Evolutionary conservation across 92 coral and sea anemone species (phyloP).

Genomic region (Plumapathes pennacea): DNA sequence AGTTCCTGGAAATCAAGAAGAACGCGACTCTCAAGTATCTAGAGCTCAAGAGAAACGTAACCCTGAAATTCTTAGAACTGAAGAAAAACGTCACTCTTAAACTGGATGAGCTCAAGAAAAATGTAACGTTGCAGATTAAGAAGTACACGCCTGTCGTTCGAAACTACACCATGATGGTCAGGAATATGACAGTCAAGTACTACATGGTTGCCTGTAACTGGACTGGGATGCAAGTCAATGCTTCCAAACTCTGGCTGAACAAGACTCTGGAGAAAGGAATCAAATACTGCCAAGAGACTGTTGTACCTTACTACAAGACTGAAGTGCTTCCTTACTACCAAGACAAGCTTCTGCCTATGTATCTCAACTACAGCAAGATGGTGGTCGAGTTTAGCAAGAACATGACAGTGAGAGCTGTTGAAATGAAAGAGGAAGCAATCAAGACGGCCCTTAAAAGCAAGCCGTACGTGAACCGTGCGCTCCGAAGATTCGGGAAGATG

Average conservation of each 20-base stretch:
- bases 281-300: slow-evolving; percentile 52
- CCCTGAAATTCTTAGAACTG: neutral
- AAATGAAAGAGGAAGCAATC: slow-evolving; percentile 29
- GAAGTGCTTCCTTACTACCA: slow-evolving; percentile 47
- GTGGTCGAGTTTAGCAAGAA: slow-evolving; percentile 25
- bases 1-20: neutral
- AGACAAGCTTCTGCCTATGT: slow-evolving; percentile 56
- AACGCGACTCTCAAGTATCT: slow-evolving; percentile 6
- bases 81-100: neutral
- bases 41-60: no score
- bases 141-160: slow-evolving; percentile 39
- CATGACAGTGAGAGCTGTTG: slow-evolving; percentile 39
- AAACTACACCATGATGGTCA: slow-evolving; percentile 42
- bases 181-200: slow-evolving; percentile 35
- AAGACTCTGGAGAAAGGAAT: slow-evolving; percentile 64
- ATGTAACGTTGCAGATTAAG: slow-evolving; percentile 16
- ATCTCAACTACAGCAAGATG: slow-evolving; percentile 56
- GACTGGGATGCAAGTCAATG: slow-evolving; percentile 29
- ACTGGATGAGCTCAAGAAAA: slow-evolving; percentile 7
- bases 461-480: slow-evolving; percentile 36
- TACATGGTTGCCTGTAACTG: slow-evolving; percentile 43
- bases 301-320: slow-evolving; percentile 66
- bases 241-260: slow-evolving; percentile 62
- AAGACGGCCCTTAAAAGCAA: slow-evolving; percentile 43
- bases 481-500: slow-evolving; percentile 66